Evolutionary conservation across 1,140 invertebrate genomes (phyloP), one percentile per base, ranked within the genome.

Genomic region (Saxidomus purpurata): DNA sequence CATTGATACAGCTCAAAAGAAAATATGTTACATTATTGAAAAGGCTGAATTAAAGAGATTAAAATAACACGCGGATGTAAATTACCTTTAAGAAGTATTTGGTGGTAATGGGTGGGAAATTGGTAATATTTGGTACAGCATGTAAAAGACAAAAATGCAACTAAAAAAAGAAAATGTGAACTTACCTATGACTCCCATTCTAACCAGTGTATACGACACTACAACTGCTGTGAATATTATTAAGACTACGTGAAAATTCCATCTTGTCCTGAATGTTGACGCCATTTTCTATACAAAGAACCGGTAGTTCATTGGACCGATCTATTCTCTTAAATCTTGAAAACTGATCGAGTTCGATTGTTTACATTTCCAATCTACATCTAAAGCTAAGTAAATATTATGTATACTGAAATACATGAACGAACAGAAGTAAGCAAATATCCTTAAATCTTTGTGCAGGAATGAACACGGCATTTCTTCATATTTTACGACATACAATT

Each of bases 221-320:
- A 79, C 13, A 11, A 79, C 34, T 28, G 47, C 47, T 34, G 13
- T n/a, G 13, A 79, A 28, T 3, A 79, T 55, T 40, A 79, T 55
- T 28, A 79, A 79, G 17, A 79, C 13, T 17, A 79, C 76, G 2
- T 79, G 76, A 25, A 79, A 31, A 49, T 79, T 79, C 47, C 47
- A 79, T 79, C 76, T 52, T 17, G 76, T 79, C 28, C 47, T 55
- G 28, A 79, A 79, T 3, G 76, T 55, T 9, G n/a, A 31, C 28
- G 76, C 76, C 76, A 79, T 79, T 79, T 43, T 55, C 28, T 34
- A 19, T 49, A 77, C 74, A 25, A 49, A 43, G 13, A 19, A 40
- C 67, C 67, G 34, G 59, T 28, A 63, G 25, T 63, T 63, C 25
- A 28, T 63, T 25, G n/a, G 59, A 63, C 4, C n/a, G 28, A 63